Evolutionary conservation across 53 echinoderm and acorn worm genomes (phyloP).

Genomic region (Arbacia lixula): DNA sequence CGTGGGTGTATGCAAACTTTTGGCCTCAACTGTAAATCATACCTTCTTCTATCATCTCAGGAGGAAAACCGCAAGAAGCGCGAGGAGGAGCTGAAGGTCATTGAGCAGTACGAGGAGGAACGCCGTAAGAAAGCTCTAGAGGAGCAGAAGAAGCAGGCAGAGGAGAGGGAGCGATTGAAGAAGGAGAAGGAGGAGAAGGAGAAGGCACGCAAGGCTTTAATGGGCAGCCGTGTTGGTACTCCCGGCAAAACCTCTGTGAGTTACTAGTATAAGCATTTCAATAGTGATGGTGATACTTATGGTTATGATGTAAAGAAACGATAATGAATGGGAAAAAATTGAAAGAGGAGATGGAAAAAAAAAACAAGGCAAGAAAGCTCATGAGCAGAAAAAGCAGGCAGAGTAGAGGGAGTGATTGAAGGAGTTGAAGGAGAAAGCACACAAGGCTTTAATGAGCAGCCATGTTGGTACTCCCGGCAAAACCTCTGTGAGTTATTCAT

Average conservation of each 20-base stretch:
- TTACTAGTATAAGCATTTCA: background rate
- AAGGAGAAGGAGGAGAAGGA: constrained; percentile 57
- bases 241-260: constrained; percentile 11
- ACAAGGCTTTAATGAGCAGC: background rate
- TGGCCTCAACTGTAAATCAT: background rate
- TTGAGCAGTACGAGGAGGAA: constrained; percentile 16
- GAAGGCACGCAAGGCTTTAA: constrained; percentile 10
- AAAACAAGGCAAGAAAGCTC: too few species aligned
- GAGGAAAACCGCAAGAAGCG: constrained; percentile 58
- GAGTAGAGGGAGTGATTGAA: background rate
- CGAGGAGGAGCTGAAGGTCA: constrained; percentile 21
- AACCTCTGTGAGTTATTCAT: constrained; percentile 6
- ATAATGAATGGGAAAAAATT: too few species aligned
- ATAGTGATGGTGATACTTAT: background rate
- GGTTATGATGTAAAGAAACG: background rate
- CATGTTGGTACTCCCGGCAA: background rate
- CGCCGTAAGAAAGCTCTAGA: constrained; percentile 11
- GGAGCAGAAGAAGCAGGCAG: constrained; percentile 25
- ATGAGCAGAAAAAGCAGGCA: background rate
- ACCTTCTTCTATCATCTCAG: background rate
- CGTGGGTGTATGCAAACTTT: too few species aligned
- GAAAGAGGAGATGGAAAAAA: too few species aligned
- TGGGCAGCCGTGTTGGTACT: background rate
- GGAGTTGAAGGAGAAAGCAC: background rate
- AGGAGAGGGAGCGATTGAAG: constrained; percentile 40